Base-by-base conservation (phyloP, 2,113 vertebrate genomes). In the Gnathonemus longibarbis region DNA sequence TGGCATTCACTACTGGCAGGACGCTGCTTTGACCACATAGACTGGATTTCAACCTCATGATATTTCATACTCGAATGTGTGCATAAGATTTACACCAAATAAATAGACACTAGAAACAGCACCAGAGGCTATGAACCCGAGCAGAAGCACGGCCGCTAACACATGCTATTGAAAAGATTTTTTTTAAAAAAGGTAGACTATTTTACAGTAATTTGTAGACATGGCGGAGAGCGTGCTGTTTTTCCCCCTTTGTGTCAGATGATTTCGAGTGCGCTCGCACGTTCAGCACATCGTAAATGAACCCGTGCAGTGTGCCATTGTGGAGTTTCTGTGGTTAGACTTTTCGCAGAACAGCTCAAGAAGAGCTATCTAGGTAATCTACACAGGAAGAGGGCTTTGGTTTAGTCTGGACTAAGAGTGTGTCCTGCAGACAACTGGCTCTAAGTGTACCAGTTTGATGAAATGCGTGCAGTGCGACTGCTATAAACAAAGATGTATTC, bases 261-360 rank as follows among this genome's bases (percentile, higher is more conserved):
- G 77, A 27, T 48, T 58, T 62, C 13, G 10, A 84, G 21, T n/a
- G 52, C 3, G 4, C 10, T 42, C 77, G 13, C 50, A 42, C 58
- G 39, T 87, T 86, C 84, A 66, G 53, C 42, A 58, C 66, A 91
- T 62, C 21, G 90, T 91, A 77, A 90, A 52, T 77, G 49, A 84
- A 31, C 70, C 46, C 19, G 45, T 21, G 5, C 74, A 39, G 48
- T 53, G 24, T 49, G 27, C 27, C 70, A 66, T 27, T 87, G 58
- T 24, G 87, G 66, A 92, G 84, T 89, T 90, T 92, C 88, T 90
- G 89, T 48, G 89, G 84, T 89, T 80, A 84, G 42, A 35, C 58
- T 46, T 62, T 53, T 89, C 52, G 24, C 52, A 84, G 77, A 89
- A 89, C 45, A 89, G 45, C 89, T 89, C 70, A 89, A 53, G 35